Evolutionary conservation across 2,888 invertebrate genomes (phyloP).

Genomic region (Dione juno): DNA sequence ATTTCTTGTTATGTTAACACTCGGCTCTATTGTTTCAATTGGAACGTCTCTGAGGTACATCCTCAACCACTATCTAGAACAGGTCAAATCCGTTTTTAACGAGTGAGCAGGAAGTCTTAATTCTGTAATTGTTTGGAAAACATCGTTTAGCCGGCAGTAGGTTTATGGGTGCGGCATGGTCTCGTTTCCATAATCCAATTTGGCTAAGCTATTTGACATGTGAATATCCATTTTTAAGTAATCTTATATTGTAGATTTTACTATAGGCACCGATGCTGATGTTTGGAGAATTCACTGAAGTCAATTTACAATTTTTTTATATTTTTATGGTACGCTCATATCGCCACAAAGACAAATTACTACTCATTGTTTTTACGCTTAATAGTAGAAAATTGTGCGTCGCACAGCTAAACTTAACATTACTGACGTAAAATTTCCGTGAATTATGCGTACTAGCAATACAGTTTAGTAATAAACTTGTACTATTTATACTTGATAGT

Average conservation of each 20-base stretch:
- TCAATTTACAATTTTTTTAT: too few species aligned
- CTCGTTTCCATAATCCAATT: slow-evolving; percentile 29
- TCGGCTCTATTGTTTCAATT: slow-evolving; percentile 25
- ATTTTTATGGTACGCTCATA: too few species aligned
- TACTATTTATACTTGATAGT: slow-evolving; percentile 26
- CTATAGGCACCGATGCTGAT: neutral
- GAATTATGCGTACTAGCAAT: slow-evolving; percentile 10
- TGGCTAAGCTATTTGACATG: slow-evolving; percentile 21
- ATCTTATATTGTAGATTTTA: slow-evolving; percentile 13
- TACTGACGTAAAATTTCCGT: slow-evolving; percentile 5
- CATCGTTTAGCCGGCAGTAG: slow-evolving; percentile 39
- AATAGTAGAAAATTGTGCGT: neutral
- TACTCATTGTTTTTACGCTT: too few species aligned
- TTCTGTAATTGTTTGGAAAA: slow-evolving; percentile 73
- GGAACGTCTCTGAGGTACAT: slow-evolving; percentile 45
- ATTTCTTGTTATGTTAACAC: slow-evolving; percentile 1
- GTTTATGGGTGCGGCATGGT: slow-evolving; percentile 40
- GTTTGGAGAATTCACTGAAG: too few species aligned
- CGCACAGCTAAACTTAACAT: neutral
- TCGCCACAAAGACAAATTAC: too few species aligned
- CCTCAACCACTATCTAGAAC: slow-evolving; percentile 44
- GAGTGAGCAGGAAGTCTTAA: slow-evolving; percentile 69
- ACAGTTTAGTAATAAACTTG: slow-evolving; percentile 22
- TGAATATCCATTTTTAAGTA: neutral
- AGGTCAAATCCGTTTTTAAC: slow-evolving; percentile 49